These are phyloP conservation scores for Arge pagana DNA, from an alignment of 2,888 invertebrate species.

Conservation along the genomic window DNA sequence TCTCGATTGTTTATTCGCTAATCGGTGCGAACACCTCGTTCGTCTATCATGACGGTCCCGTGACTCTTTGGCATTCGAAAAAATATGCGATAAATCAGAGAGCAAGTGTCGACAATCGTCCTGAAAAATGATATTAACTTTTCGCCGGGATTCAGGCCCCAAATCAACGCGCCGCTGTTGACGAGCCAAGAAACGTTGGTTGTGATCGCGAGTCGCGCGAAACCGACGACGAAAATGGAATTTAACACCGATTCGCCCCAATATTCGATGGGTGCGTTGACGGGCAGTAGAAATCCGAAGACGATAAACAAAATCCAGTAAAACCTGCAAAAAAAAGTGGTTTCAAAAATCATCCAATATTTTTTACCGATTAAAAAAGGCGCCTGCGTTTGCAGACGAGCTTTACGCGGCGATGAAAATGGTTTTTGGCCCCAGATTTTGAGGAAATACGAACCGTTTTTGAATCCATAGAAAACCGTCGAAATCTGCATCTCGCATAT, in stretches of 20 bases:
- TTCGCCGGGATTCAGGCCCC: conserved; percentile 73
- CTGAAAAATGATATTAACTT: conserved; percentile 64
- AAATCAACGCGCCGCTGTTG: conserved; percentile 73
- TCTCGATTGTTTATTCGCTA: conserved; percentile 14
- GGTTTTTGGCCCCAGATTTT: not conserved
- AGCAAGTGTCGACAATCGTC: conserved; percentile 34
- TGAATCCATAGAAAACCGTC: conserved; percentile 84
- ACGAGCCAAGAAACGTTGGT: conserved; percentile 73
- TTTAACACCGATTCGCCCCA: conserved; percentile 72
- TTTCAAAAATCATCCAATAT: conserved; percentile 10
- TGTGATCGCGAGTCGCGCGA: conserved; percentile 69
- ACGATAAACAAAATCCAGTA: conserved; percentile 72
- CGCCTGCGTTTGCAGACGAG: too few relatives aligned
- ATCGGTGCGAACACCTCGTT: conserved; percentile 38
- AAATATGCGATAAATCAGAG: conserved; percentile 42
- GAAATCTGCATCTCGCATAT: conserved; percentile 77
- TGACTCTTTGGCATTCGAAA: conserved; percentile 49
- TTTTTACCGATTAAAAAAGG: too few relatives aligned
- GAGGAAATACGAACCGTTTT: conserved; percentile 64
- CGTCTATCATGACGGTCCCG: conserved; percentile 44
- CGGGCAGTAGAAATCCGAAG: conserved; percentile 70
- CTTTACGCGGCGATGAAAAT: not conserved
- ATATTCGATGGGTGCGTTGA: conserved; percentile 79
- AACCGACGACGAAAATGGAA: conserved; percentile 70
- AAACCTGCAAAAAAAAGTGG: conserved; percentile 63